A percentile compares a stretch with the other conserved stretches of the same genome.
Conservation (phyloP, 2,888 invertebrate genomes). For the Cartodere bifasciata region DNA sequence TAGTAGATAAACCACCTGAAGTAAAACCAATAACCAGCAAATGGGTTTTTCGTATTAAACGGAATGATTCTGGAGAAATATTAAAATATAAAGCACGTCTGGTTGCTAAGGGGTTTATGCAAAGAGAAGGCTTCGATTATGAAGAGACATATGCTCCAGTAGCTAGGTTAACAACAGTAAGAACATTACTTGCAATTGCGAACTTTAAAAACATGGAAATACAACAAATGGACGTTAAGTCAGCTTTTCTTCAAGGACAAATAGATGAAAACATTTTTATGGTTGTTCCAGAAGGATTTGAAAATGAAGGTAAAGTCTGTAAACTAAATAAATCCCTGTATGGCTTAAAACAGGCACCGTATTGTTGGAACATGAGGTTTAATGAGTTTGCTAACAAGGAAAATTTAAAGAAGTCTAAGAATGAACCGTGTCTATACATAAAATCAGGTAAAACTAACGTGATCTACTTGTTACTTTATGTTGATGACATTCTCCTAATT, state of each 20-base stretch:
- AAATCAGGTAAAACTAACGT: conserved; percentile 6
- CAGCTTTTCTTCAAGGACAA: conserved; percentile 4
- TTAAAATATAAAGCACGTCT: too few species aligned
- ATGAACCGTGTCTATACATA: conserved; percentile 13
- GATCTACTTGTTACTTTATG: conserved; percentile 13
- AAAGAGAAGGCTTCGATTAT: conserved; percentile 18
- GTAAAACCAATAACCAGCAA: conserved; percentile 15
- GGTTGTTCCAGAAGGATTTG: conserved; percentile 6
- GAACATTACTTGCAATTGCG: conserved; percentile 4
- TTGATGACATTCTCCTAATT: conserved; percentile 13
- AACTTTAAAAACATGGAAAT: conserved; percentile 4
- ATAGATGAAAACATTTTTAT: conserved; percentile 4
- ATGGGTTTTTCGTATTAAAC: too few species aligned
- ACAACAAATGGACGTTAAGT: conserved; percentile 7
- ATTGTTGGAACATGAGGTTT: conserved; percentile 12
- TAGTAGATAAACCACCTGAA: conserved; percentile 12
- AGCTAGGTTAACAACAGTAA: conserved; percentile 7
- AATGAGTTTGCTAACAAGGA: conserved; percentile 11
- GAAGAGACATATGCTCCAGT: conserved; percentile 17
- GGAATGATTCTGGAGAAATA: too few species aligned
- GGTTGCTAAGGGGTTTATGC: conserved; percentile 18
- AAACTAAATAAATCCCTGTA: conserved; percentile 11
- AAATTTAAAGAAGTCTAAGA: conserved; percentile 11
- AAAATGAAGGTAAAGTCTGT: conserved; percentile 7
- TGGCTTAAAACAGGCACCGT: conserved; percentile 13